A percentile compares a stretch with the other conserved stretches of the same genome.
Conservation (phyloP, 2,888 invertebrate genomes). For the Mythimna pallens region DNA sequence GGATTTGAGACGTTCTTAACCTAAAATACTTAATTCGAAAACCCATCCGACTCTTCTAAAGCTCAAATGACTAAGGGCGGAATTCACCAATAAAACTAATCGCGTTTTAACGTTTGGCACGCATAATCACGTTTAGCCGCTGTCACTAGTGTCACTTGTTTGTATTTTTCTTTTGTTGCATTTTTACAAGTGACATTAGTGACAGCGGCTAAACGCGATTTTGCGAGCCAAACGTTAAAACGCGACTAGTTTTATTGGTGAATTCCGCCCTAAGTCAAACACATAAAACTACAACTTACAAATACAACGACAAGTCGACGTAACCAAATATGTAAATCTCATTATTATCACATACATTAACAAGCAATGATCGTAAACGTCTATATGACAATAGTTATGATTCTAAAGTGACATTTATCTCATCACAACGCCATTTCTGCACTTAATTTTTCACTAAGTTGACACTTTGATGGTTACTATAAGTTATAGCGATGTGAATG, state of each 20-base stretch:
- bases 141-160: too few species aligned
- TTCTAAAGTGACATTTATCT: constrained; percentile 35
- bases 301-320: not conserved
- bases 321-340: constrained; percentile 41
- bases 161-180: too few species aligned
- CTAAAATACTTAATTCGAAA: too few species aligned
- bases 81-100: too few species aligned
- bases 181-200: too few species aligned
- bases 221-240: too few species aligned
- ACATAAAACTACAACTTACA: not conserved
- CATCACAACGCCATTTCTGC: constrained; percentile 41
- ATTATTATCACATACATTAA: constrained; percentile 37
- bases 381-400: constrained; percentile 33
- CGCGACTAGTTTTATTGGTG: too few species aligned
- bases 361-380: constrained; percentile 43
- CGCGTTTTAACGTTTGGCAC: too few species aligned
- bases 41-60: not conserved
- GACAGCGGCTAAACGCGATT: too few species aligned
- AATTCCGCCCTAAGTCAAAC: not conserved
- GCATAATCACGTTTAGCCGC: too few species aligned
- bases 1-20: too few species aligned
- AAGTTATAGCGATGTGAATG: constrained; percentile 20
- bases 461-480: constrained; percentile 34
- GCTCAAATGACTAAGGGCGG: too few species aligned
- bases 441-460: constrained; percentile 29